Base-by-base conservation (phyloP, 2,888 invertebrate genomes). In the Eurytoma californica region DNA sequence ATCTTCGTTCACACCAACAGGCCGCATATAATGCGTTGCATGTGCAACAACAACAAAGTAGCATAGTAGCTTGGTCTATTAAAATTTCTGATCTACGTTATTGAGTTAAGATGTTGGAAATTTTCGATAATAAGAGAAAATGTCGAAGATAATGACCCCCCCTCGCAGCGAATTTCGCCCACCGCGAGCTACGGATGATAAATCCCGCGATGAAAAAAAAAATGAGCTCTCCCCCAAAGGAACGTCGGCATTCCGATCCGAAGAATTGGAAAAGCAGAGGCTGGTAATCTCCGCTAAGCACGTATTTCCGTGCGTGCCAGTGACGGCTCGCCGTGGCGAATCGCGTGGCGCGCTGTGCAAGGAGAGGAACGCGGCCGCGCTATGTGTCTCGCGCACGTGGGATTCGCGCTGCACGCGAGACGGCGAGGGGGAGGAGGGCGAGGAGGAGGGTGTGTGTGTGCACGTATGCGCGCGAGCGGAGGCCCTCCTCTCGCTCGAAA, bases 221-320 rank as follows among this genome's bases (percentile, higher is more conserved):
- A 39, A 39, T 4, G 39, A 39, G 7, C 5, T 39, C 9, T 9
- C 9, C 9, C 39, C 39, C 39, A 9, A 39, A 39, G 61, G 28
- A 30, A 30, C 61, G 30, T 61, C 61, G 30, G 16, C 39, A 61
- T 61, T 61, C 16, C 61, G 39, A 7, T 30, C n/a, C 28, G 61
- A 39, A 28, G 61, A 30, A 61, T 30, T 39, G 39, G 39, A 49
- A n/a, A 28, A 67, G 16, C 51, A 67, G 67, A 24, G 24, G 24
- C 24, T 67, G 14, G 67, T 28, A 67, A 67, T 53, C 53, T 67
- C 53, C 28, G 67, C 51, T 51, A 65, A 39, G 39, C 39, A 39
- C 24, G 47, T 20, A 65, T 67, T 67, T 67, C 67, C 67, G 67
- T 67, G 67, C 66, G 66, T 67, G 66, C 66, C 24, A 47, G 63